These are phyloP conservation scores for Dendrolimus punctatus DNA, from an alignment of 1,140 invertebrate species.

Conservation along the genomic window DNA sequence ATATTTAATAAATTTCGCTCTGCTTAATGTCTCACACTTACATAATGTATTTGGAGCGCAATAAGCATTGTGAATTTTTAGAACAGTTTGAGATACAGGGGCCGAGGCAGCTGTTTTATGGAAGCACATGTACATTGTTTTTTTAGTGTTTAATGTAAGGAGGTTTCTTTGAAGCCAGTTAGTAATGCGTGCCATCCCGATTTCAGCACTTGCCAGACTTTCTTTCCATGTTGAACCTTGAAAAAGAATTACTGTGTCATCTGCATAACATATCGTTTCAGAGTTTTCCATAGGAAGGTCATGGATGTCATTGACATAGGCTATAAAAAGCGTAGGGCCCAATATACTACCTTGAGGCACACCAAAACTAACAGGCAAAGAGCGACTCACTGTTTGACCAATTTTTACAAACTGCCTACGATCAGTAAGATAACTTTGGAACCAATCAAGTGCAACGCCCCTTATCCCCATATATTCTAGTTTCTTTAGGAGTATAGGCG, in stretches of 20 bases:
- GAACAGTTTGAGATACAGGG: too few species aligned
- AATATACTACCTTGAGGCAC: slow-evolving; percentile 4
- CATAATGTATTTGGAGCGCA: too few species aligned
- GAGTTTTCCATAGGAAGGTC: background rate
- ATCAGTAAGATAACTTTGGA: slow-evolving; percentile 2
- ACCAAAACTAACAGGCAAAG: background rate
- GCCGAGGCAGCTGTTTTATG: slow-evolving; percentile 1
- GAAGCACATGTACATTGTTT: background rate
- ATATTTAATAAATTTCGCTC: too few species aligned
- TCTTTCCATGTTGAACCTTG: background rate
- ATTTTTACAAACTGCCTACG: background rate
- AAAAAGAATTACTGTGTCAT: slow-evolving; percentile 5
- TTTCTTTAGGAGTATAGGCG: slow-evolving; percentile 6
- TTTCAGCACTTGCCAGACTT: background rate
- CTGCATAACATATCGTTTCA: slow-evolving; percentile 2
- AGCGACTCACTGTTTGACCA: background rate
- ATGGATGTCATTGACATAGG: slow-evolving; percentile 5
- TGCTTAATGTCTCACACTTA: too few species aligned
- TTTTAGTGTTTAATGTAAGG: slow-evolving; percentile 1
- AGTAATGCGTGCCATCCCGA: background rate
- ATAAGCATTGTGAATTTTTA: too few species aligned
- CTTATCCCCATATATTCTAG: slow-evolving; percentile 5
- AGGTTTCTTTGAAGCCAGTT: slow-evolving; percentile 1
- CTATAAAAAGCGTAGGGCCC: background rate
- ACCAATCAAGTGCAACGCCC: background rate